These are phyloP conservation scores for Eupelmus urozonus DNA, from an alignment of 2,888 invertebrate genomes.

Conservation along the genomic window DNA sequence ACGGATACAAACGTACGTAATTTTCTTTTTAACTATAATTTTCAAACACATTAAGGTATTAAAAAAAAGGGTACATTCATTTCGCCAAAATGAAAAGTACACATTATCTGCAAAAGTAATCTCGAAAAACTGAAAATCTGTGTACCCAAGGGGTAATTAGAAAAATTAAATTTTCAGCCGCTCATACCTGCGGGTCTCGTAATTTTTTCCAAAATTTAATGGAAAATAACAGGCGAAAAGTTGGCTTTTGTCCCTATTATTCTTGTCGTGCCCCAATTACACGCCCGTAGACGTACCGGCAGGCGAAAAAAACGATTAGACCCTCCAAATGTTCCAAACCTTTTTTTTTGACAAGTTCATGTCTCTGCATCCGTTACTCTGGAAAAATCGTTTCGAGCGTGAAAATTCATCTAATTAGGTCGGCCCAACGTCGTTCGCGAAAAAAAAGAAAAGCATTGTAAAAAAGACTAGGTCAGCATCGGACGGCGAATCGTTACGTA, in stretches of 20 bases:
- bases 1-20: no score
- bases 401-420: slow-evolving; percentile 23
- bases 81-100: no score
- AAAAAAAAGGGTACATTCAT: no score
- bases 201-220: not conserved
- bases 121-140: no score
- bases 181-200: not conserved
- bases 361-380: not conserved
- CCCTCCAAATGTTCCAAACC: no score
- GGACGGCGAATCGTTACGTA: not conserved
- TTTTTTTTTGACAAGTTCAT: slow-evolving; percentile 16
- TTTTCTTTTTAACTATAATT: no score
- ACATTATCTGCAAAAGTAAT: no score
- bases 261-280: slow-evolving; percentile 19
- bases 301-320: no score
- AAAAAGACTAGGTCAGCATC: not conserved
- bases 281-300: not conserved
- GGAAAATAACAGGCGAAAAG: not conserved
- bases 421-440: no score
- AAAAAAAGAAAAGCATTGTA: slow-evolving; percentile 4
- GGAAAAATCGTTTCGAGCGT: slow-evolving; percentile 4
- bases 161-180: no score
- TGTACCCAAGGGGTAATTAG: no score
- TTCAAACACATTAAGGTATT: no score
- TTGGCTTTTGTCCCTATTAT: slow-evolving; percentile 23